Evolutionary conservation across 2,113 vertebrate species (phyloP), one percentile per base, ranked within the genome.

Genomic region (Oreocharis arfaki): DNA sequence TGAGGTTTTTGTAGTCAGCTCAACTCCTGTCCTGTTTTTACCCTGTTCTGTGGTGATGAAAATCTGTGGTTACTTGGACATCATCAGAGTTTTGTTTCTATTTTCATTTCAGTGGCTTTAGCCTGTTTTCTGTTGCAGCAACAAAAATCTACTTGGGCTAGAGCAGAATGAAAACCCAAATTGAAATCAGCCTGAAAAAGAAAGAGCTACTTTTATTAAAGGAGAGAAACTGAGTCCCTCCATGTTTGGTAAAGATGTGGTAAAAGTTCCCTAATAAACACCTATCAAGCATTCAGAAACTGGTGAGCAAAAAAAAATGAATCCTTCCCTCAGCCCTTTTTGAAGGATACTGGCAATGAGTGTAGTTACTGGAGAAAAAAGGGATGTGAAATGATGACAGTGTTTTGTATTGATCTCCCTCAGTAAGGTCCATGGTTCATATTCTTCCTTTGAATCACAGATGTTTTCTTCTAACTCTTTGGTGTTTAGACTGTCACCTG

Each of bases 31-130:
- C 46, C 21, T 19, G 4, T 71, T 93, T 91, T 91, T 67, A 83
- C 28, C 7, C 20, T 78, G 7, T 73, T 92, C 33, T 86, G 1
- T 77, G 39, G 22, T 90, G 64, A 65, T 77, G 11, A 35, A 73
- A 92, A 32, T 85, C 64, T 92, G 5, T 88, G 76, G 52, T 95
- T 92, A 88, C 52, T 90, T 94, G 82, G 82, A 71, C 89, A 88
- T 90, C 47, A 71, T 47, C 27, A 60, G 79, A 84, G 39, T 84
- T 95, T 92, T 92, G 73, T 87, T 93, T 89, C 84, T 53, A 22
- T 94, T 94, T 95, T 89, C 79, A 60, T 89, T 87, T 94, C 5
- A 11, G 61, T 90, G 23, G 41, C 41, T 84, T 93, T n/a, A 81
- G 59, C n/a, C 59, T 93, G 35, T 57, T 83, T 91, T 93, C 21